These are phyloP conservation scores for Gortyna flavago DNA, from an alignment of 2,888 invertebrate species.

Conservation along the genomic window DNA sequence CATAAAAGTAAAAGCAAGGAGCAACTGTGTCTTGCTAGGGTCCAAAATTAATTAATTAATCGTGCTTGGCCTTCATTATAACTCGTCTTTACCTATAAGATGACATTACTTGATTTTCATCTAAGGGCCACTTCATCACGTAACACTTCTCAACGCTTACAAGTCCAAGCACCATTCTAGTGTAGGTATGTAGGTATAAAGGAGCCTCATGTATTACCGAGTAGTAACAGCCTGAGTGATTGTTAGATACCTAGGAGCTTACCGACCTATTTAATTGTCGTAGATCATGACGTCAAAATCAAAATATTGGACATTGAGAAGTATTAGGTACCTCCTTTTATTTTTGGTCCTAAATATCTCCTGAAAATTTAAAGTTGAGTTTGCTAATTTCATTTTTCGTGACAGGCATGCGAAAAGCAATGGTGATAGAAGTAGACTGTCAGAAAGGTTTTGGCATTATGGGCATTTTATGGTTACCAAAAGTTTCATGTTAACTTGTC, in stretches of 20 bases:
- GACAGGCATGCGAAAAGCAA: neutral
- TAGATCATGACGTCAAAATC: neutral
- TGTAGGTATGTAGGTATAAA: neutral
- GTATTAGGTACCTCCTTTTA: neutral
- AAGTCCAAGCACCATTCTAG: neutral
- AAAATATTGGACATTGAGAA: neutral
- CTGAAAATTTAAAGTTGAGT: neutral
- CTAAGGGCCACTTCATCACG: conserved; percentile 18
- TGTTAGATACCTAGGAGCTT: neutral
- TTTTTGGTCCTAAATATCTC: neutral
- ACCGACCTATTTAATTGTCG: neutral
- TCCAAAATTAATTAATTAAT: neutral
- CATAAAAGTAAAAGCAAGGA: neutral
- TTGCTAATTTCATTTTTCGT: neutral
- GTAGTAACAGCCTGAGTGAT: neutral
- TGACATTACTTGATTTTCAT: neutral
- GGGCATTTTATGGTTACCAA: neutral
- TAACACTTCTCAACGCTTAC: conserved; percentile 15
- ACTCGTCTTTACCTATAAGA: neutral
- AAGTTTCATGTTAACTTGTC: conserved; percentile 11
- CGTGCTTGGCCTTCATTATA: neutral
- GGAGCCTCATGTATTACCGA: neutral
- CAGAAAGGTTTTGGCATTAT: neutral
- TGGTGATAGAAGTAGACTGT: too few relatives aligned
- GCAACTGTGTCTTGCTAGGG: neutral